A percentile compares a stretch with the other conserved stretches of the same genome.
phyloP scores from a whole-genome alignment of 2,113 vertebrate genomes.

The Pongo abelii region DNA sequence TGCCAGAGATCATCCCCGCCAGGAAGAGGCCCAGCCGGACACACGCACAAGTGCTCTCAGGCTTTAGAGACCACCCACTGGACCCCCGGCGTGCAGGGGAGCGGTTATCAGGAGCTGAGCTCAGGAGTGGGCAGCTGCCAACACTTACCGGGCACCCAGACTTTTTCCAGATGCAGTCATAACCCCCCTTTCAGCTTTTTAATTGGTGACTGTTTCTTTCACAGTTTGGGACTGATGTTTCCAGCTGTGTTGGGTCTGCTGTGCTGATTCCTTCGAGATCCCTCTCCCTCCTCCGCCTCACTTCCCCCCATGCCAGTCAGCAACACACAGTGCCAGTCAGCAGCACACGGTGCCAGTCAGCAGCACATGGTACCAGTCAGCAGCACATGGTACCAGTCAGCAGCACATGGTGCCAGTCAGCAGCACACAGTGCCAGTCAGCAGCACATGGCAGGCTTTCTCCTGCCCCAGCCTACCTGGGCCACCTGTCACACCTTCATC shows the following conservation, averaged over 20 bases:
- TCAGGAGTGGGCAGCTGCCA: neutral
- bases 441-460: too few species aligned
- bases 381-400: too few species aligned
- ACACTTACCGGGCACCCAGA: neutral
- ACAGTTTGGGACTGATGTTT: neutral
- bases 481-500: neutral
- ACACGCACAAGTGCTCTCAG: too few species aligned
- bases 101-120: neutral
- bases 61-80: neutral
- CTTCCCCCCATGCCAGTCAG: too few species aligned
- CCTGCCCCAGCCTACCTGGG: too few species aligned
- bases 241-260: neutral
- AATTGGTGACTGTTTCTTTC: neutral
- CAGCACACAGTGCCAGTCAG: too few species aligned
- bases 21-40: neutral
- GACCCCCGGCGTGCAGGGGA: neutral
- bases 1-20: neutral
- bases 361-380: too few species aligned
- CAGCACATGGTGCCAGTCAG: too few species aligned
- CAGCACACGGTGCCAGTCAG: too few species aligned
- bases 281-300: neutral
- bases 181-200: neutral
- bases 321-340: too few species aligned
- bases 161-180: neutral
- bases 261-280: neutral